Evolutionary conservation across 2,888 invertebrate genomes (phyloP), one percentile per base, ranked within the genome.

Genomic region (Gisinianus flammeolus): DNA sequence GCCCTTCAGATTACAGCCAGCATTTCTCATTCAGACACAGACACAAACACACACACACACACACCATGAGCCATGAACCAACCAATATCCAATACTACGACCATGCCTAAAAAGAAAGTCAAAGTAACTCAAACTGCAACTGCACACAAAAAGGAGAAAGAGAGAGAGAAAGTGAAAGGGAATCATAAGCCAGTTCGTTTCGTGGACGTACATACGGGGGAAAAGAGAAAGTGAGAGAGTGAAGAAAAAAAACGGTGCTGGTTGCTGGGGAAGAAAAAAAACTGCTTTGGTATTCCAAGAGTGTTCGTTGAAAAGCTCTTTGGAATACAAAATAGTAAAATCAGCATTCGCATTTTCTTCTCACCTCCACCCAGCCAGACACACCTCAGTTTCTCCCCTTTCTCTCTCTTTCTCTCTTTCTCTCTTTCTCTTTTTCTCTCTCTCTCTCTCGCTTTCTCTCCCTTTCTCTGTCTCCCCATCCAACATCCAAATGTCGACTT

Each of bases 321-420:
- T 30, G 72, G 72, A 72, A 72, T 72, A 72, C 72, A 19, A 72
- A 72, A 30, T 33, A 58, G 58, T 33, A 12, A 72, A 72, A 72
- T 58, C 72, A 72, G 58, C 72, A 58, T 58, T 72, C 56, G 10
- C 28, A 56, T 72, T 72, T 56, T 31, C 58, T 30, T 58, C 72
- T 72, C 72, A 56, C 72, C 33, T 56, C 26, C 35, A 35, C 35
- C n/a, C n/a, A n/a, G n/a, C n/a, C n/a, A n/a, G n/a, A n/a, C n/a
- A n/a, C n/a, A n/a, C n/a, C n/a, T n/a, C n/a, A n/a, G n/a, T n/a
- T n/a, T n/a, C n/a, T n/a, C 5, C 44, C 8, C 44, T 44, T 6
- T 16, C 44, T 4, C 44, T 44, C 44, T 35, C 12, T 35, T 35
- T 5, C 35, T 35, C 35, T 35, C 12, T 12, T 35, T 35, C 35